phyloP scores from a whole-genome alignment of 1,140 invertebrate genomes.

The Saccostrea glomerata region DNA sequence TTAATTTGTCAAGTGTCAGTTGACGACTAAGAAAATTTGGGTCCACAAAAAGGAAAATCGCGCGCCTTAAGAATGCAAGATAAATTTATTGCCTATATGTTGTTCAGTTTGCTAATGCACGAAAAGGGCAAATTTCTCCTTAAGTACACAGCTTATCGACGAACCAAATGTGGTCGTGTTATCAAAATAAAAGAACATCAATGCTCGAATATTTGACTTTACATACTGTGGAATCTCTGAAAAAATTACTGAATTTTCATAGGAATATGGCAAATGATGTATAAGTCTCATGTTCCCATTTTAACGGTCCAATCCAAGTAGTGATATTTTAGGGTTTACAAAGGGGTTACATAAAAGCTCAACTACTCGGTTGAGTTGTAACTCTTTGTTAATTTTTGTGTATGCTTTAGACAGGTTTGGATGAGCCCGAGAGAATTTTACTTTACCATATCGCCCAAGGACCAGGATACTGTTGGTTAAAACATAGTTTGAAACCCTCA shows the following conservation, averaged over 20 bases:
- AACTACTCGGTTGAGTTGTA: too few relatives aligned
- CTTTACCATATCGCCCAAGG: too few relatives aligned
- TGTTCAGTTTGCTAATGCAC: background rate
- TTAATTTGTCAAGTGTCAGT: background rate
- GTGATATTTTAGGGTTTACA: too few relatives aligned
- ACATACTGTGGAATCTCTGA: background rate
- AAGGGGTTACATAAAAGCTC: too few relatives aligned
- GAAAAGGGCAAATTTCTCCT: slow-evolving; percentile 15
- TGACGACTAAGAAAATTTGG: background rate
- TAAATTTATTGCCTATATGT: background rate
- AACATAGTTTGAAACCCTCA: too few relatives aligned
- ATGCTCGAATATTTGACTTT: background rate
- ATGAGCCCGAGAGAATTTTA: too few relatives aligned
- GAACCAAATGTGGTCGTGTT: slow-evolving; percentile 23
- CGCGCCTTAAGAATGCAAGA: slow-evolving; percentile 27
- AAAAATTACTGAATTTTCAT: background rate
- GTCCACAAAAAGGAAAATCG: slow-evolving; percentile 36
- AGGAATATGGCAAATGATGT: too few relatives aligned
- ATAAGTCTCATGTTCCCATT: too few relatives aligned
- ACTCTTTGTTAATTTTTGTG: too few relatives aligned
- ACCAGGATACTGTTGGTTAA: too few relatives aligned
- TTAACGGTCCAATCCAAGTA: too few relatives aligned
- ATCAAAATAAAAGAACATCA: slow-evolving; percentile 28
- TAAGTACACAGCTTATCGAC: slow-evolving; percentile 7
- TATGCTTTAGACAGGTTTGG: too few relatives aligned